Evolutionary conservation across 2,113 vertebrate genomes (phyloP).

Genomic region (Sula dactylatra): DNA sequence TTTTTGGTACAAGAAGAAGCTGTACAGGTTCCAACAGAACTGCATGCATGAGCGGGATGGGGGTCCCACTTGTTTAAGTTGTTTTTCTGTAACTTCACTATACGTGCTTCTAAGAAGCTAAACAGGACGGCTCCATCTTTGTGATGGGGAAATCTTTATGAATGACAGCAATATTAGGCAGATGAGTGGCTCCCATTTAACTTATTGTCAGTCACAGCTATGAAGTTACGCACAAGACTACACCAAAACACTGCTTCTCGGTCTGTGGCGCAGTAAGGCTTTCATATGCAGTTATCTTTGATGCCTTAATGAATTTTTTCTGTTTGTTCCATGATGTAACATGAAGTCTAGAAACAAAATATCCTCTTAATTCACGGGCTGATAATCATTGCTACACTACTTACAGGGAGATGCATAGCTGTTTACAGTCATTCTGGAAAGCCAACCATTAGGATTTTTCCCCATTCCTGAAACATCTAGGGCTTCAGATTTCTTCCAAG

Average conservation of each 20-base stretch:
- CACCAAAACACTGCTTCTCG: background rate
- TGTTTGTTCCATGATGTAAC: background rate
- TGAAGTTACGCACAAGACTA: background rate
- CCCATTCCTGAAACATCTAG: no score
- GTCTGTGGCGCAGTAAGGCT: background rate
- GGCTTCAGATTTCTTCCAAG: background rate
- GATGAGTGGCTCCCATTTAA: background rate
- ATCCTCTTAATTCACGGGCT: background rate
- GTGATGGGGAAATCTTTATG: background rate
- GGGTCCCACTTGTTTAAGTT: background rate
- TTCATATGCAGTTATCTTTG: accelerated
- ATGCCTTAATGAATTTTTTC: background rate
- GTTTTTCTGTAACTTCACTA: background rate
- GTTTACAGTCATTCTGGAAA: background rate
- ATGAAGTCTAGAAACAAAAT: background rate
- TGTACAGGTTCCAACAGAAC: background rate
- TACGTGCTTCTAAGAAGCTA: background rate
- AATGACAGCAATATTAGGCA: background rate
- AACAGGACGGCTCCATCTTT: background rate
- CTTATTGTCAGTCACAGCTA: background rate
- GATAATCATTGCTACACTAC: background rate
- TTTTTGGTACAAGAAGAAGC: background rate
- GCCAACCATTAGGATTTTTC: background rate
- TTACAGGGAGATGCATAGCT: background rate
- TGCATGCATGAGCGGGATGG: background rate